These are phyloP conservation scores for Taenioides sp. DNA, from an alignment of 2,797 vertebrate species.

Conservation along the genomic window DNA sequence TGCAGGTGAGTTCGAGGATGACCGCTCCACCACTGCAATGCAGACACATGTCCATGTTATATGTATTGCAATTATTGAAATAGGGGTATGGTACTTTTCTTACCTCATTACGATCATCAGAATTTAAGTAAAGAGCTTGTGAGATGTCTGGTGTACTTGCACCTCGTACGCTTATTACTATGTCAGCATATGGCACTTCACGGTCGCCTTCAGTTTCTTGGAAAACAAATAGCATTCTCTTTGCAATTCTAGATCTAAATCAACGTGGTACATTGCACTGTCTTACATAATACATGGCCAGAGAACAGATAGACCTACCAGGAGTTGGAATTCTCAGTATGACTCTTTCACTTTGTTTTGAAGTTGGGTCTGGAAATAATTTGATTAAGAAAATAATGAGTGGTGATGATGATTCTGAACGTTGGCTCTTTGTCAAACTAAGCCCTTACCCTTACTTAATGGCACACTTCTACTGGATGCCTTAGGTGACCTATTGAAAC, in stretches of 20 bases:
- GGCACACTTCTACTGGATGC: conserved; percentile 16
- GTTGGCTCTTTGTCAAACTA: background rate
- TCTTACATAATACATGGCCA: too few species aligned
- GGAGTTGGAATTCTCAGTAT: conserved; percentile 56
- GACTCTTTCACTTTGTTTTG: conserved; percentile 59
- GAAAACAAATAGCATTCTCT: background rate
- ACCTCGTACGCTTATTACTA: conserved; percentile 78
- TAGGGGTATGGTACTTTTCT: conserved; percentile 11
- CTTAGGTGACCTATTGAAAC: conserved; percentile 43
- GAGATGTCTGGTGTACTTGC: conserved; percentile 78
- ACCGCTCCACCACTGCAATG: conserved; percentile 66
- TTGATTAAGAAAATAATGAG: background rate
- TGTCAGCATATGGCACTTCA: conserved; percentile 84
- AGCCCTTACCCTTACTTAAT: conserved; percentile 48
- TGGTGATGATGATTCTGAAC: background rate
- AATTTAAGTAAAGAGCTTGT: conserved; percentile 52
- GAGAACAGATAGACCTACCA: conserved; percentile 39
- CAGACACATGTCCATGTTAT: too few species aligned
- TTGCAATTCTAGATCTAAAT: background rate
- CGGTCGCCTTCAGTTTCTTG: conserved; percentile 75
- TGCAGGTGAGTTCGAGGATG: conserved; percentile 61
- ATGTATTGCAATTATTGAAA: background rate
- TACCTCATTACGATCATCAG: conserved; percentile 68
- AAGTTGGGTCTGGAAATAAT: conserved; percentile 30
- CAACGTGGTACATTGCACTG: too few species aligned